Conservation (phyloP, 2,888 invertebrate genomes). For the Galerucella nymphaeae region DNA sequence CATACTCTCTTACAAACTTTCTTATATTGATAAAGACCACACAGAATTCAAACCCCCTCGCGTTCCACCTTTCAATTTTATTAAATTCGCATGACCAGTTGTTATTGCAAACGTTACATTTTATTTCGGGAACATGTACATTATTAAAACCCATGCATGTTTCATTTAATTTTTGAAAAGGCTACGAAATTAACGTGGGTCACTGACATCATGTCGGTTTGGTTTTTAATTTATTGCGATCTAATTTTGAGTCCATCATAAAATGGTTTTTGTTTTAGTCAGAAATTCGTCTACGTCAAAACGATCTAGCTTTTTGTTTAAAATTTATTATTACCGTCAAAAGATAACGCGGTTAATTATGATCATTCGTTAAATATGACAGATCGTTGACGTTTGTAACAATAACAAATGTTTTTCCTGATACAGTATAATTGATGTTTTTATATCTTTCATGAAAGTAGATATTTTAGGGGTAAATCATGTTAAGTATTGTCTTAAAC, state of each 20-base stretch:
- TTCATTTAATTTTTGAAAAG: neutral
- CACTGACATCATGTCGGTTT: slow-evolving; percentile 16
- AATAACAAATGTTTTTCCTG: neutral
- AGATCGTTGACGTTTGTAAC: neutral
- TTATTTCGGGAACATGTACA: slow-evolving; percentile 1
- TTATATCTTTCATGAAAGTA: neutral
- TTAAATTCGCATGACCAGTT: no score
- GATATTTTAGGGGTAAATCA: neutral
- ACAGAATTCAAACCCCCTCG: no score
- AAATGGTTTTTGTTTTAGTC: slow-evolving; percentile 18
- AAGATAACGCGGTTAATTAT: neutral
- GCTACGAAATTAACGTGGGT: slow-evolving; percentile 14
- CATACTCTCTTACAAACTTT: no score
- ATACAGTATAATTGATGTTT: neutral
- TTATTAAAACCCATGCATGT: neutral
- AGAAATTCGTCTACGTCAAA: neutral
- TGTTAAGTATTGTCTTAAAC: neutral
- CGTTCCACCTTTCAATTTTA: no score
- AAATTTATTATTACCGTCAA: no score
- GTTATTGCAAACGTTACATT: neutral
- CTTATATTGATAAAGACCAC: no score
- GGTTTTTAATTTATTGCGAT: slow-evolving; percentile 27
- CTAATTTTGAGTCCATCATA: slow-evolving; percentile 27
- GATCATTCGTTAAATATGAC: neutral
- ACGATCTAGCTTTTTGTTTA: neutral